These are phyloP conservation scores for Megalurothrips usitatus DNA, from an alignment of 2,888 invertebrate genomes.

Conservation along the genomic window DNA sequence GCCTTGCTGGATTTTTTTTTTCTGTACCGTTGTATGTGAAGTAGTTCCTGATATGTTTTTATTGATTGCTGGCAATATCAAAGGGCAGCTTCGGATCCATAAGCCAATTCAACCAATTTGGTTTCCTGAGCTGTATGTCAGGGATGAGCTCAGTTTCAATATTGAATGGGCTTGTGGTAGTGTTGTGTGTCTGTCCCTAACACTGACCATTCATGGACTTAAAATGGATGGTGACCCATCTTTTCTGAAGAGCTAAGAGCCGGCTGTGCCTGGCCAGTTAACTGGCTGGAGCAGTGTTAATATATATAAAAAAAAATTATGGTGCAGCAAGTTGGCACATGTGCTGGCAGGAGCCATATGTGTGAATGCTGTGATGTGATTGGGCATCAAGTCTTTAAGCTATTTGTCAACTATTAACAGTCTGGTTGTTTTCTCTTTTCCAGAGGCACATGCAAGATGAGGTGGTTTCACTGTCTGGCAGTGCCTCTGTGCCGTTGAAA, in stretches of 20 bases:
- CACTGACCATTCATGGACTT: too few species aligned
- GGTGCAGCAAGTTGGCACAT: background rate
- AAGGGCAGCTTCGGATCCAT: too few species aligned
- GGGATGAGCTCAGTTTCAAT: too few species aligned
- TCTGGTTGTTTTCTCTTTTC: conserved; percentile 25
- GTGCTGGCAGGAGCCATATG: background rate
- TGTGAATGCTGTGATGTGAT: conserved; percentile 16
- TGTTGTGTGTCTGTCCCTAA: too few species aligned
- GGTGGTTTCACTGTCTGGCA: conserved; percentile 19
- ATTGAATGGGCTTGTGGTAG: too few species aligned
- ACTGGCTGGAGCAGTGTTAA: background rate
- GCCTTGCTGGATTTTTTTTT: too few species aligned
- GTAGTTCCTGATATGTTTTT: too few species aligned
- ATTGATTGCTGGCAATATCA: too few species aligned
- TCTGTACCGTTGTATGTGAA: too few species aligned
- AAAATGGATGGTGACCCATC: background rate
- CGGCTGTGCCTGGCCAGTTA: background rate
- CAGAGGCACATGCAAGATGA: conserved; percentile 24
- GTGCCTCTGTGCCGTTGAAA: conserved; percentile 22
- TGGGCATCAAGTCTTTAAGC: conserved; percentile 16
- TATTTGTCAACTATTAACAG: conserved; percentile 20
- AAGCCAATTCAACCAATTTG: too few species aligned
- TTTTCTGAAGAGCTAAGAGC: conserved; percentile 19
- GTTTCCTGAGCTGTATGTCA: too few species aligned
- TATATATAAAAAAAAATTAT: background rate